Evolutionary conservation across 2,888 invertebrate genomes (phyloP).

Genomic region (Crematogaster levior): DNA sequence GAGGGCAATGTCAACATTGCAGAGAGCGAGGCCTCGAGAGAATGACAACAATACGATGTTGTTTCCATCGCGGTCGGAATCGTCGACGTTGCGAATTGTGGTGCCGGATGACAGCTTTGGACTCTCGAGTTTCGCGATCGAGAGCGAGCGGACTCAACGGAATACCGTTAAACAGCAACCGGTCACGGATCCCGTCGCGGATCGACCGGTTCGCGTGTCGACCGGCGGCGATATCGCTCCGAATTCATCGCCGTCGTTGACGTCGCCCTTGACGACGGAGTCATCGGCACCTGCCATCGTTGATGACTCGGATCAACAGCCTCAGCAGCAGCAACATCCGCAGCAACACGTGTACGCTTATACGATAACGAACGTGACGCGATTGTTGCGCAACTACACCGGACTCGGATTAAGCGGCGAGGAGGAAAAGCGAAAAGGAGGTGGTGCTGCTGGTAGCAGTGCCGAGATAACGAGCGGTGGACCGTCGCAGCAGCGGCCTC

Average conservation of each 20-base stretch:
- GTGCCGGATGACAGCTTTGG: constrained; percentile 69
- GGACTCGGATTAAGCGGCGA: constrained; percentile 81
- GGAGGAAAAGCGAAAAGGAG: constrained; percentile 62
- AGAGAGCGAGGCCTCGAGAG: constrained; percentile 43
- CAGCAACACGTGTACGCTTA: constrained; percentile 83
- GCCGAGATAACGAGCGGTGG: constrained; percentile 78
- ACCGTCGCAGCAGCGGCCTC: constrained; percentile 65
- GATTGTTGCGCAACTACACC: constrained; percentile 83
- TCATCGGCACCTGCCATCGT: background rate
- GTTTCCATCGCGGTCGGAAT: constrained; percentile 32
- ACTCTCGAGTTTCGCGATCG: constrained; percentile 37
- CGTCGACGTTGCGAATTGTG: constrained; percentile 74
- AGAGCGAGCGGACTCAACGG: constrained; percentile 35
- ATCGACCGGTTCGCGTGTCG: constrained; percentile 48
- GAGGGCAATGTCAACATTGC: background rate
- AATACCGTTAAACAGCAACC: constrained; percentile 55
- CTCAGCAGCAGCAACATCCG: constrained; percentile 62
- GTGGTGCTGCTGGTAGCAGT: constrained; percentile 62
- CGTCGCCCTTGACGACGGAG: constrained; percentile 33
- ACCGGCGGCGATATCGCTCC: background rate
- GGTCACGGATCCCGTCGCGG: constrained; percentile 30
- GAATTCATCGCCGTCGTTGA: constrained; percentile 22
- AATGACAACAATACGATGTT: constrained; percentile 16
- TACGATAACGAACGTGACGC: constrained; percentile 84
- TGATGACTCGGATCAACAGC: constrained; percentile 47